Conservation (phyloP, 2,888 invertebrate genomes). For the Torymus tubicola region DNA sequence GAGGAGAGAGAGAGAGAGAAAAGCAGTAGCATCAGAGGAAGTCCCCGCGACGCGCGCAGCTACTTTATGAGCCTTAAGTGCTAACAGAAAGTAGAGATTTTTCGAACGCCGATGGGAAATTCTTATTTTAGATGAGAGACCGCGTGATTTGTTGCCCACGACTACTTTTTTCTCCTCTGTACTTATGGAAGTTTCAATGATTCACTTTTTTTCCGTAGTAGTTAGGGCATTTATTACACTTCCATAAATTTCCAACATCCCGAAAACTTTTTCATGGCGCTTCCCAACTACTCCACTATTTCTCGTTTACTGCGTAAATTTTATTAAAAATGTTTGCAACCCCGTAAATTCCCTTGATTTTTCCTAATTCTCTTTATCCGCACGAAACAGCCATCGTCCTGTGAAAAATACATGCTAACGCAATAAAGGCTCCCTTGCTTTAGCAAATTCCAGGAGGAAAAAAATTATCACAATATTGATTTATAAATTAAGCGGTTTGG, state of each 20-base stretch:
- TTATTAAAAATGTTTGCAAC: too few species aligned
- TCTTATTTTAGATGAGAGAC: slow-evolving; percentile 50
- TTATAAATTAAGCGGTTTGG: slow-evolving; percentile 49
- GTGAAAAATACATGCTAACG: too few species aligned
- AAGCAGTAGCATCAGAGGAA: slow-evolving; percentile 15
- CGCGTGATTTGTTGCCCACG: slow-evolving; percentile 43
- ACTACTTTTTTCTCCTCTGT: slow-evolving; percentile 8
- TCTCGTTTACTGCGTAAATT: too few species aligned
- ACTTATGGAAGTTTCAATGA: not conserved
- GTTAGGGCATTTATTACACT: not conserved
- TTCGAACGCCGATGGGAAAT: slow-evolving; percentile 33
- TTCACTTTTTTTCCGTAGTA: not conserved
- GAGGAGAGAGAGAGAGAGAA: slow-evolving; percentile 2
- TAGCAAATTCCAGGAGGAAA: not conserved
- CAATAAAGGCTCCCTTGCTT: too few species aligned
- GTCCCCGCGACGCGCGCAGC: slow-evolving; percentile 16
- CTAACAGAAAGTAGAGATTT: slow-evolving; percentile 44
- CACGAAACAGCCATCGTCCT: too few species aligned
- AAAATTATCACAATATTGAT: slow-evolving; percentile 57
- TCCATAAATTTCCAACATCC: slow-evolving; percentile 5
- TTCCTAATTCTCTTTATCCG: too few species aligned
- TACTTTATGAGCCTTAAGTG: slow-evolving; percentile 50
- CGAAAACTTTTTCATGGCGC: too few species aligned
- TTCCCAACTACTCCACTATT: too few species aligned
- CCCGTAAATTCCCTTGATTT: too few species aligned